Conservation (phyloP, 2,797 vertebrate species). For the Trachops cirrhosus region DNA sequence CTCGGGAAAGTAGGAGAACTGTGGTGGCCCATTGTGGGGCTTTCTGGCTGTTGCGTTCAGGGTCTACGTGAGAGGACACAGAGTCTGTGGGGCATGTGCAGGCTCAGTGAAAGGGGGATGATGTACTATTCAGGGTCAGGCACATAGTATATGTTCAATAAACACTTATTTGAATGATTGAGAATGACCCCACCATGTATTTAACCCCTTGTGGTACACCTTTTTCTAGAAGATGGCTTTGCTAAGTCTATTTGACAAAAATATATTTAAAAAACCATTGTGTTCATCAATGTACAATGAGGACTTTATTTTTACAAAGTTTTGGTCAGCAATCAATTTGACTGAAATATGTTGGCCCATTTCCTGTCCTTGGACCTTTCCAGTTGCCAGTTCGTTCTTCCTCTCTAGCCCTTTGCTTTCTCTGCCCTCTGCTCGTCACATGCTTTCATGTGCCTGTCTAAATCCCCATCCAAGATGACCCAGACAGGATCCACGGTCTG, state of each 20-base stretch:
- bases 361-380: neutral
- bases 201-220: rapidly evolving
- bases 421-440: neutral
- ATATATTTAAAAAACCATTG: rapidly evolving
- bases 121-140: neutral
- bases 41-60: neutral
- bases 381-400: neutral
- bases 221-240: neutral
- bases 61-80: rapidly evolving
- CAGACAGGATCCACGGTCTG: neutral
- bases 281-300: neutral
- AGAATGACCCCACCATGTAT: rapidly evolving
- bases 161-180: neutral
- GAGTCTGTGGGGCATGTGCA: rapidly evolving
- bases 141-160: neutral
- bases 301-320: neutral
- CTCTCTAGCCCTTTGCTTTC: neutral
- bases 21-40: too few species aligned
- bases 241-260: neutral
- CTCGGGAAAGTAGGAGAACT: too few species aligned
- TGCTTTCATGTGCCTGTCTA: neutral
- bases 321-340: too few species aligned
- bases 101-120: rapidly evolving
- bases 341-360: neutral
- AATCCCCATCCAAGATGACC: neutral